phyloP scores from a whole-genome alignment of 2,888 invertebrate species.

The Rhagonycha lutea region DNA sequence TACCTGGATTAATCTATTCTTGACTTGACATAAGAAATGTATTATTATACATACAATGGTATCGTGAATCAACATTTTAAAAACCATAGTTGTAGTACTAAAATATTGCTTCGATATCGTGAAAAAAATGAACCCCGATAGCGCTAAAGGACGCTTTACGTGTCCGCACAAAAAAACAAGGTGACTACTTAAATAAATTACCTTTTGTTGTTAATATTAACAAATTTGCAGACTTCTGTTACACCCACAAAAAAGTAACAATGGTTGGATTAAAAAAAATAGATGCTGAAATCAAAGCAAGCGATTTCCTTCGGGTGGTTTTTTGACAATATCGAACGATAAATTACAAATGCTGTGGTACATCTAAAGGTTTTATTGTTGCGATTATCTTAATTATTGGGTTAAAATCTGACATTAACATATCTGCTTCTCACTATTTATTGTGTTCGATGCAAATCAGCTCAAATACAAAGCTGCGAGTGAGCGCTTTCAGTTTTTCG shows the following conservation, averaged over 20 bases:
- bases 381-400: constrained; percentile 53
- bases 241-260: constrained; percentile 30
- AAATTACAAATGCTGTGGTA: constrained; percentile 45
- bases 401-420: constrained; percentile 49
- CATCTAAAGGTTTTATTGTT: constrained; percentile 49
- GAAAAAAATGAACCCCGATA: neutral
- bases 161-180: neutral
- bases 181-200: constrained; percentile 5
- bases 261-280: constrained; percentile 8
- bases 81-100: neutral
- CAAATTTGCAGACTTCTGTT: constrained; percentile 23
- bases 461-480: neutral
- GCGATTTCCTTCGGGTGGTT: constrained; percentile 41
- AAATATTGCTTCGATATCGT: neutral
- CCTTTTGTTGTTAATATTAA: constrained; percentile 21
- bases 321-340: constrained; percentile 52
- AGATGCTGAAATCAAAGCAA: constrained; percentile 37
- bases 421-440: constrained; percentile 36
- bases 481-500: neutral
- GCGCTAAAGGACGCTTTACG: neutral
- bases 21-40: neutral
- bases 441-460: constrained; percentile 25
- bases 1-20: neutral
- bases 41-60: neutral
- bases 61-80: neutral